Conservation (phyloP, 2,888 invertebrate genomes). For the Celastrina argiolus region DNA sequence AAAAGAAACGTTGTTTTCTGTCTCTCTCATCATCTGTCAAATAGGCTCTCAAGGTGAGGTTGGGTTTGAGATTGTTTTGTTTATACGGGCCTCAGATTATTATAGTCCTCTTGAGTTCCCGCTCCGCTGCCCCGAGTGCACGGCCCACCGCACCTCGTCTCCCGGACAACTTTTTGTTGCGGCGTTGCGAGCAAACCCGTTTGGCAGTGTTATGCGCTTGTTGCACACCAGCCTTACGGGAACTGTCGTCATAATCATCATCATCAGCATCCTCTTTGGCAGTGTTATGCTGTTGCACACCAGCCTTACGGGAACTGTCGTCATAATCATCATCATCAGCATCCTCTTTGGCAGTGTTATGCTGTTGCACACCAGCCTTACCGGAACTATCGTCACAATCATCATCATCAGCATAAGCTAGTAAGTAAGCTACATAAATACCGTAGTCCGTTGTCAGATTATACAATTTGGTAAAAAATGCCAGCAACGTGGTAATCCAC, state of each 20-base stretch:
- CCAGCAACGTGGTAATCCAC: too few relatives aligned
- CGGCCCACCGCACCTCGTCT: slow-evolving; percentile 38
- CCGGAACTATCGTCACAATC: slow-evolving; percentile 42
- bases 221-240: slow-evolving; percentile 53
- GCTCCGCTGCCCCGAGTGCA: background rate
- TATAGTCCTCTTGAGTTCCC: too few relatives aligned
- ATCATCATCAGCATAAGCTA: background rate
- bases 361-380: slow-evolving; percentile 52
- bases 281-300: slow-evolving; percentile 55
- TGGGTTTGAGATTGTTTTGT: too few relatives aligned
- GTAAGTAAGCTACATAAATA: too few relatives aligned
- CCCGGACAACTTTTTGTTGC: slow-evolving; percentile 63
- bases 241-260: slow-evolving; percentile 37
- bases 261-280: background rate
- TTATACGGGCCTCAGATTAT: too few relatives aligned
- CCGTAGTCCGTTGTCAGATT: too few relatives aligned
- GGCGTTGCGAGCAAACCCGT: slow-evolving; percentile 64
- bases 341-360: slow-evolving; percentile 40
- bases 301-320: slow-evolving; percentile 49
- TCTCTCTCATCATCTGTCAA: too few relatives aligned
- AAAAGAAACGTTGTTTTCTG: too few relatives aligned
- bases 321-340: slow-evolving; percentile 15
- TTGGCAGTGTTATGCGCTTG: slow-evolving; percentile 58
- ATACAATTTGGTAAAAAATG: too few relatives aligned
- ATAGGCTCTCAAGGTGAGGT: too few relatives aligned